These are phyloP conservation scores for Branchellion lobata DNA, from an alignment of 2,888 invertebrate species.

Conservation along the genomic window DNA sequence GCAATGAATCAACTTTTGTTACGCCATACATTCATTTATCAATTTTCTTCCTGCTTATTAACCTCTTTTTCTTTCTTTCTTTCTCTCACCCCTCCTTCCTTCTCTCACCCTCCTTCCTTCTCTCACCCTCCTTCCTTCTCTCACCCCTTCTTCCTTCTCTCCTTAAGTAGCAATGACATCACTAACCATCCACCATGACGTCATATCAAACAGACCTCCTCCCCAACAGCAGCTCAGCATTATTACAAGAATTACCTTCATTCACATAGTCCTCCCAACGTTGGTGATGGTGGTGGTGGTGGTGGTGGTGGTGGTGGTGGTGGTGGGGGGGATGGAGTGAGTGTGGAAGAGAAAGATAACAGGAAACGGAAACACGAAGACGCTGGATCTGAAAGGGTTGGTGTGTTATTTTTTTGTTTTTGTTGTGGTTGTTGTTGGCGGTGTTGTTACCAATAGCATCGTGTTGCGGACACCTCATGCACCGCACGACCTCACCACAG, in stretches of 20 bases:
- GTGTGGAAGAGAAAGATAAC: background rate
- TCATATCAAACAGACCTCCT: constrained; percentile 11
- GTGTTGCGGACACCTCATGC: no score
- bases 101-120: background rate
- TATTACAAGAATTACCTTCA: constrained; percentile 6
- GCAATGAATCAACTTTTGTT: no score
- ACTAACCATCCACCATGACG: background rate
- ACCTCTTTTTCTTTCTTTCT: background rate
- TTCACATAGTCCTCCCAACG: background rate
- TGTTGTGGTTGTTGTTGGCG: background rate
- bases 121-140: background rate
- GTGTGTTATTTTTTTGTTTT: background rate
- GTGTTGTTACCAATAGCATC: background rate
- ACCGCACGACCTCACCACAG: no score
- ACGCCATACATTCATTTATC: no score
- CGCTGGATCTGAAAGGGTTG: background rate
- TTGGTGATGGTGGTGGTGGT: background rate
- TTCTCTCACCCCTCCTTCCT: background rate
- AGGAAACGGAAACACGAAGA: background rate
- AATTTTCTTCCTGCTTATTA: no score
- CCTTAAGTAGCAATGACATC: background rate
- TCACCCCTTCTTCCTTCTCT: background rate
- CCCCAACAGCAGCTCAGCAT: constrained; percentile 6
- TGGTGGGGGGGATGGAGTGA: background rate
- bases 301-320: background rate